These are phyloP conservation scores for Zaprionus ornatus DNA, from an alignment of 1,140 invertebrate genomes.

Conservation along the genomic window DNA sequence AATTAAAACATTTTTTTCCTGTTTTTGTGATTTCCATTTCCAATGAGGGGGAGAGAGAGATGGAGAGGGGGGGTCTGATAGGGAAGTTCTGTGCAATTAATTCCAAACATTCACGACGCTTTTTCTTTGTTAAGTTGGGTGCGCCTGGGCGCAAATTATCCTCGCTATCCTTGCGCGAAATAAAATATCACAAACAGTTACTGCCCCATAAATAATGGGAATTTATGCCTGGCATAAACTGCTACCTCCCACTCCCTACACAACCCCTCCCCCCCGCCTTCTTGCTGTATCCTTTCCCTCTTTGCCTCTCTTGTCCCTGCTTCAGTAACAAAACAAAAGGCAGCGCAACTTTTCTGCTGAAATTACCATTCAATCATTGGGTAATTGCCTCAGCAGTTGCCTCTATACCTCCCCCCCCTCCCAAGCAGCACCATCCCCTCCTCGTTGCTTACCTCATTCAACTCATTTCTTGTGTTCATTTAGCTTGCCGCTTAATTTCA, in stretches of 20 bases:
- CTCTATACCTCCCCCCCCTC: neutral
- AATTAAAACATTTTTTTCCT: slow-evolving; percentile 81
- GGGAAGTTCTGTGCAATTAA: slow-evolving; percentile 72
- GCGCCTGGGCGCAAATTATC: slow-evolving; percentile 65
- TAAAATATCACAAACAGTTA: slow-evolving; percentile 84
- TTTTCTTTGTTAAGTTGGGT: slow-evolving; percentile 82
- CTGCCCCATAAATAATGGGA: slow-evolving; percentile 83
- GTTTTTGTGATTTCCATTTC: slow-evolving; percentile 66
- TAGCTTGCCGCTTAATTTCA: slow-evolving; percentile 63
- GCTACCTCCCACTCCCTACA: slow-evolving; percentile 17
- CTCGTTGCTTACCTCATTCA: slow-evolving; percentile 28
- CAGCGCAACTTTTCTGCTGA: slow-evolving; percentile 61
- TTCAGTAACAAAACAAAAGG: slow-evolving; percentile 45
- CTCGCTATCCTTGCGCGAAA: slow-evolving; percentile 76
- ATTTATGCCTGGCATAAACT: slow-evolving; percentile 74
- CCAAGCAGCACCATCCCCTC: neutral
- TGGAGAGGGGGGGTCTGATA: neutral
- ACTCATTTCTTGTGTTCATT: slow-evolving; percentile 45
- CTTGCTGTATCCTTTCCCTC: neutral
- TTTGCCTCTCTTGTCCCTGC: neutral
- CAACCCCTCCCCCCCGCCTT: neutral
- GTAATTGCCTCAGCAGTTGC: slow-evolving; percentile 61
- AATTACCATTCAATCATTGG: slow-evolving; percentile 83
- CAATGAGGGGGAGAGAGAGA: neutral
- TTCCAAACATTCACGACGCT: slow-evolving; percentile 80